phyloP scores from a whole-genome alignment of 2,113 vertebrate species.

The Leptodactylus fuscus region DNA sequence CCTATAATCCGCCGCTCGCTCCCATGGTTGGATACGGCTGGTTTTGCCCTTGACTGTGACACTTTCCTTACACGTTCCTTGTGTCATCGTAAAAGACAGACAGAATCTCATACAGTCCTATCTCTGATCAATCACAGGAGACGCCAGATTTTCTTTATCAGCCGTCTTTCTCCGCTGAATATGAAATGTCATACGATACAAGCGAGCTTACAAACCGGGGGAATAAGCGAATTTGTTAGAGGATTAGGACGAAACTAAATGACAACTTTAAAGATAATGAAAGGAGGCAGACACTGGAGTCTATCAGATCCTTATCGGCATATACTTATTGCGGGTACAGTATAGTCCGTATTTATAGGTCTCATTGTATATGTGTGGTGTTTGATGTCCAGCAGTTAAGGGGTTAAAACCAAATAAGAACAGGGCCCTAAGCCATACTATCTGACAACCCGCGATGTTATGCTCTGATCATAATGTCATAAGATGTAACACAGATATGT shows the following conservation, averaged over 20 bases:
- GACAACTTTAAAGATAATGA: neutral
- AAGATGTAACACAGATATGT: too few species aligned
- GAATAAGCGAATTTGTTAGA: neutral
- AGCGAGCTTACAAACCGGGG: neutral
- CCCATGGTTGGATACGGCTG: neutral
- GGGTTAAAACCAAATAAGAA: too few species aligned
- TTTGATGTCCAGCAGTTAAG: neutral
- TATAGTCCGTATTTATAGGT: neutral
- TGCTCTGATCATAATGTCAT: too few species aligned
- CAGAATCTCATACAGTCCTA: neutral
- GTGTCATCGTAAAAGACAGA: neutral
- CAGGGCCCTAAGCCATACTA: too few species aligned
- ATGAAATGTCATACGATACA: constrained; percentile 24
- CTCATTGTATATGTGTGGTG: neutral
- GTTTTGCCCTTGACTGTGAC: neutral
- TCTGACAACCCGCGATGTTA: too few species aligned
- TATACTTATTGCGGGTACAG: neutral
- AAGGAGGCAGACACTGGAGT: neutral
- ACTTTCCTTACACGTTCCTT: neutral
- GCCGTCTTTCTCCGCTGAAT: neutral
- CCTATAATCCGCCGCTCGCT: neutral
- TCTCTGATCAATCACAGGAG: neutral
- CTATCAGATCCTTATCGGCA: neutral
- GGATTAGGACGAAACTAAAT: neutral
- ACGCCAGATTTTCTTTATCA: constrained; percentile 17